phyloP scores from a whole-genome alignment of 2,113 vertebrate species.

The Gasterosteus nipponicus region DNA sequence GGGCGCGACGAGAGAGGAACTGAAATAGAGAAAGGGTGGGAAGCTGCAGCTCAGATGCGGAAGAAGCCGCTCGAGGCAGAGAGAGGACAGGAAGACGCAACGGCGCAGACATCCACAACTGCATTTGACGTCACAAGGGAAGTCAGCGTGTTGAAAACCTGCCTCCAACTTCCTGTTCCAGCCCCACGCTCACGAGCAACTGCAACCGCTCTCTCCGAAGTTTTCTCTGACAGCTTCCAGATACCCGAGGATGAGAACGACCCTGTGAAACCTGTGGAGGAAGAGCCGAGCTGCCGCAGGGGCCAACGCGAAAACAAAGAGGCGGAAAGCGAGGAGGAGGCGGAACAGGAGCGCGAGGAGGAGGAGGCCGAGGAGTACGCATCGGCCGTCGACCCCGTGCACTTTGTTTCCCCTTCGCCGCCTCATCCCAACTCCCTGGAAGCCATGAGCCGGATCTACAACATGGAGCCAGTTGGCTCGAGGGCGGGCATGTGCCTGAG shows the following conservation, averaged over 20 bases:
- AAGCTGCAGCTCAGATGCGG: conserved; percentile 40
- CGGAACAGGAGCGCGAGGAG: conserved; percentile 44
- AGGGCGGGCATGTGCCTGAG: conserved; percentile 71
- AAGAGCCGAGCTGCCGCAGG: conserved; percentile 27
- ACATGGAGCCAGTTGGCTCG: conserved; percentile 73
- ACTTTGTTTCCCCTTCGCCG: conserved; percentile 59
- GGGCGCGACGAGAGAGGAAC: conserved; percentile 28
- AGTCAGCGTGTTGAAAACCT: conserved; percentile 70
- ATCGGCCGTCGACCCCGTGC: conserved; percentile 48
- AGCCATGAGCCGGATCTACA: conserved; percentile 83
- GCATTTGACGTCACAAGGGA: conserved; percentile 77
- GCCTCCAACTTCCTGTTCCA: conserved; percentile 82
- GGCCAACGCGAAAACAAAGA: conserved; percentile 30
- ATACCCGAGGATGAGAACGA: conserved; percentile 54
- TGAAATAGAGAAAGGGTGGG: conserved; percentile 47
- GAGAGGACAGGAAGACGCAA: conserved; percentile 69
- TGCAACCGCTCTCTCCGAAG: conserved; percentile 25
- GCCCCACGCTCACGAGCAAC: conserved; percentile 35
- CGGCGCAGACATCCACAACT: conserved; percentile 51
- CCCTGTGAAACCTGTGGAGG: conserved; percentile 55
- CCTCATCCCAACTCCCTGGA: conserved; percentile 60
- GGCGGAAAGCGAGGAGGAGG: conserved; percentile 45
- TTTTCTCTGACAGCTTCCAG: conserved; percentile 24
- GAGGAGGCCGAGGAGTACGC: conserved; percentile 49
- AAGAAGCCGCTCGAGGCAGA: conserved; percentile 46